phyloP scores from a whole-genome alignment of 2,797 vertebrate species.

The Ctenopoma kingsleyae region DNA sequence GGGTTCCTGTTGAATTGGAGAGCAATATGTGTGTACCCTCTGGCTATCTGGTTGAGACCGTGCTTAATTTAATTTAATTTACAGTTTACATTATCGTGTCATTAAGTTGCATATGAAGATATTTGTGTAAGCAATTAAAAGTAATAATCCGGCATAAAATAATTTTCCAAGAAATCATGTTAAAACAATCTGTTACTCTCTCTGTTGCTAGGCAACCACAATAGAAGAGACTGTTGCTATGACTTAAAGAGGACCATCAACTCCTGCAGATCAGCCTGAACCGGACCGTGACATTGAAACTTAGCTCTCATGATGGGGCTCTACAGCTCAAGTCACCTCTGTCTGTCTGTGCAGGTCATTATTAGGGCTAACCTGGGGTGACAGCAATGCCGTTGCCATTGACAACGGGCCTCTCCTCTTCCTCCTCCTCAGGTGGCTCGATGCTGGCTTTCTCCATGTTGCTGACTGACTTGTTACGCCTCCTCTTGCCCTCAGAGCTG shows the following conservation, averaged over 20 bases:
- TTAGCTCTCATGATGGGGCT: constrained; percentile 25
- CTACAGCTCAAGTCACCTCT: constrained; percentile 6
- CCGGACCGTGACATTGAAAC: constrained; percentile 24
- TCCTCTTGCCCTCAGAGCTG: constrained; percentile 95
- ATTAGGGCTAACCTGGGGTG: constrained; percentile 91
- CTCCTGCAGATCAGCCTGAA: constrained; percentile 25
- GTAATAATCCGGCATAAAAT: constrained; percentile 45
- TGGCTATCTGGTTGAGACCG: constrained; percentile 25
- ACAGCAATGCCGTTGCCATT: constrained; percentile 92
- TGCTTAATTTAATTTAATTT: constrained; percentile 28
- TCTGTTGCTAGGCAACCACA: constrained; percentile 70
- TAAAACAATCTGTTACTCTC: constrained; percentile 46
- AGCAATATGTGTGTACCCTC: constrained; percentile 14
- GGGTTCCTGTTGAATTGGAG: constrained; percentile 18
- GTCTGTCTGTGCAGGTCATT: constrained; percentile 13
- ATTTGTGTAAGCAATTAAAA: constrained; percentile 54
- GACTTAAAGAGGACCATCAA: constrained; percentile 40
- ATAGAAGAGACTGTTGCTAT: constrained; percentile 28
- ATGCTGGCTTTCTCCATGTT: constrained; percentile 98
- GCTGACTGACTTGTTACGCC: constrained; percentile 98
- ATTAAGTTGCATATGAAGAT: constrained; percentile 32
- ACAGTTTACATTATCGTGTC: constrained; percentile 12
- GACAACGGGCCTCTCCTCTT: constrained; percentile 94
- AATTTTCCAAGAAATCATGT: constrained; percentile 31
- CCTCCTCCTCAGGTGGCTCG: constrained; percentile 96